A percentile compares a stretch with the other conserved stretches of the same genome.
These are phyloP conservation scores for Sternarchorhynchus goeldii DNA, from an alignment of 2,797 vertebrate genomes.

Conservation along the genomic window DNA sequence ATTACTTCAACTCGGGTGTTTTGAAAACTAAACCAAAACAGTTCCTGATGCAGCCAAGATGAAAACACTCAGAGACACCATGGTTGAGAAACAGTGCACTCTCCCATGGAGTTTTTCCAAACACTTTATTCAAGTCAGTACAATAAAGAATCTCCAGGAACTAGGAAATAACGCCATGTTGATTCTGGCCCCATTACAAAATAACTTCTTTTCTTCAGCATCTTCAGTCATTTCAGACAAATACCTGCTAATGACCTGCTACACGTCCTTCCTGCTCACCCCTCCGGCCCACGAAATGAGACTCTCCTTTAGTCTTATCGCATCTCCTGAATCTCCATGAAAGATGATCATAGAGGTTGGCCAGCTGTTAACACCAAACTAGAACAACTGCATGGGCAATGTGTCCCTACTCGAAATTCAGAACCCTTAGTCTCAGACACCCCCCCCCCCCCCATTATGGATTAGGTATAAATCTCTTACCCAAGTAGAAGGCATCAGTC, in stretches of 20 bases:
- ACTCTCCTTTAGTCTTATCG: not conserved
- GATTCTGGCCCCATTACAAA: conserved; percentile 66
- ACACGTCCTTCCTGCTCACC: not conserved
- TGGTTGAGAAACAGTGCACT: conserved; percentile 55
- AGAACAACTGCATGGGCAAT: conserved; percentile 57
- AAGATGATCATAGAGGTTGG: conserved; percentile 25
- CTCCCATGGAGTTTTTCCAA: conserved; percentile 65
- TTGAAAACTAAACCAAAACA: conserved; percentile 4
- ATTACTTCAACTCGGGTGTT: not conserved
- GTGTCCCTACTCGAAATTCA: conserved; percentile 16
- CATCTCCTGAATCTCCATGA: conserved; percentile 27
- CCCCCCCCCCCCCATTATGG: not conserved
- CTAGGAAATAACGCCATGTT: conserved; percentile 62
- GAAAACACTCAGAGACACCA: conserved; percentile 54
- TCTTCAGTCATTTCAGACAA: conserved; percentile 47
- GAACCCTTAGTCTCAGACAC: not conserved
- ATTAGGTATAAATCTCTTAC: not conserved
- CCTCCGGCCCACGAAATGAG: conserved; percentile 11
- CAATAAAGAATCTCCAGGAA: conserved; percentile 66
- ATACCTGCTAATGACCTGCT: not conserved
- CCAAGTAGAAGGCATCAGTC: not conserved
- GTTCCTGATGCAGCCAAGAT: conserved; percentile 32
- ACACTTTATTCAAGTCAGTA: conserved; percentile 80
- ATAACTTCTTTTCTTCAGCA: conserved; percentile 65
- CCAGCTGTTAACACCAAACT: conserved; percentile 37